Conservation (phyloP, 2,797 vertebrate genomes). For the Okamejei kenojei region DNA sequence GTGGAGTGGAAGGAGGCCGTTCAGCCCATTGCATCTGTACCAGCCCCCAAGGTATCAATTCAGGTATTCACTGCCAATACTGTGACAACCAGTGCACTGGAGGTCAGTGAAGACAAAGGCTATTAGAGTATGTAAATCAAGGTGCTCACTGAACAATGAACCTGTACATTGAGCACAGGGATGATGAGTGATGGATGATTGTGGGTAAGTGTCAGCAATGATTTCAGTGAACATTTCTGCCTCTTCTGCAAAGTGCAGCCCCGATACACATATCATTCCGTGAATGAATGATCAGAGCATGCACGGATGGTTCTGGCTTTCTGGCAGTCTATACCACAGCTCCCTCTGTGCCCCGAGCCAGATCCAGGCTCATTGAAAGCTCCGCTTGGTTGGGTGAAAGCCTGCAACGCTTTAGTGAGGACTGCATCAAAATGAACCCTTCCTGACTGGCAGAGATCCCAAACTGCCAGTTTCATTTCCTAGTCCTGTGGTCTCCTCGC, state of each 20-base stretch:
- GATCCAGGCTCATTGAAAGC: not conserved
- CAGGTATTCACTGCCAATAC: too few relatives aligned
- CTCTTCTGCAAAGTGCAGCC: not conserved
- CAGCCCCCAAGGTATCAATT: too few relatives aligned
- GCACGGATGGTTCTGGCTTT: not conserved
- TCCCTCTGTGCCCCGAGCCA: not conserved
- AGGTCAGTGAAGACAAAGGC: too few relatives aligned
- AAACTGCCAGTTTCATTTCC: not conserved
- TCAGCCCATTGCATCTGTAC: too few relatives aligned
- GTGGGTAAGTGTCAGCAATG: not conserved
- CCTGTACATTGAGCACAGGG: not conserved
- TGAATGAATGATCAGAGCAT: not conserved
- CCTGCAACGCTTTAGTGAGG: not conserved
- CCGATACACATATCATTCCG: not conserved
- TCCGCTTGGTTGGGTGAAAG: not conserved
- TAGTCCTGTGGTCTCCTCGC: not conserved
- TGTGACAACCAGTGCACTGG: too few relatives aligned
- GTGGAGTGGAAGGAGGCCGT: too few relatives aligned
- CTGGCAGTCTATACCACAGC: not conserved
- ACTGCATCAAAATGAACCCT: not conserved
- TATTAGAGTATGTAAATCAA: not conserved
- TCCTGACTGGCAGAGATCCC: not conserved
- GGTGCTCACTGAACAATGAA: too few relatives aligned
- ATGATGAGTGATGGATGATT: not conserved
- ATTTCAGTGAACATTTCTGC: not conserved